A percentile compares a stretch with the other conserved stretches of the same genome.
Evolutionary conservation across 35 echinoderm and acorn worm genomes (phyloP).

Genomic region (Apostichopus californicus): DNA sequence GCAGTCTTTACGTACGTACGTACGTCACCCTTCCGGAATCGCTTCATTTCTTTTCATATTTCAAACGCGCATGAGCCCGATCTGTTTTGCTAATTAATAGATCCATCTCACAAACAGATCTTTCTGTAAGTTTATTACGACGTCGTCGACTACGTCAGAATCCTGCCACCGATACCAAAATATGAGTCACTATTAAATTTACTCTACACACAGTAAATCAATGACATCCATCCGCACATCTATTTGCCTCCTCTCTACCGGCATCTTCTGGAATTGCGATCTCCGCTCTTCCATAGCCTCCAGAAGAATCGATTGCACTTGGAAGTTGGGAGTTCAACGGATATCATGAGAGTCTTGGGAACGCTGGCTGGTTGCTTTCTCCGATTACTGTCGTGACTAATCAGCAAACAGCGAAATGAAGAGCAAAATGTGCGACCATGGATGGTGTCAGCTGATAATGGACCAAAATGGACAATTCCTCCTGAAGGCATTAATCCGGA

Average conservation of each 20-base stretch:
- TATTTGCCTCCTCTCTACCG: neutral
- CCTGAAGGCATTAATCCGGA: conserved; percentile 12
- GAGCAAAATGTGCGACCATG: conserved; percentile 29
- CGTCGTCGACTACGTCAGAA: neutral
- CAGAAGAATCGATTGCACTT: conserved; percentile 32
- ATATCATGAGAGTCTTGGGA: conserved; percentile 2
- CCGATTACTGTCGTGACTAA: conserved; percentile 31
- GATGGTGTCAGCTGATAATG: conserved; percentile 16
- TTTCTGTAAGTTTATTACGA: neutral
- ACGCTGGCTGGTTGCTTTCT: neutral
- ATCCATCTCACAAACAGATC: neutral
- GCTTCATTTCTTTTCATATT: neutral
- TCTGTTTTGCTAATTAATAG: conserved; percentile 2
- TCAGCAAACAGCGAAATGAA: neutral
- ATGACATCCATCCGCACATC: neutral
- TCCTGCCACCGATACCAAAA: neutral
- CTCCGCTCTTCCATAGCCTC: neutral
- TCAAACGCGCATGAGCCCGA: neutral
- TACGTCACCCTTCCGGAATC: conserved; percentile 14
- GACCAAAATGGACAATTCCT: conserved; percentile 34
- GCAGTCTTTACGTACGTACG: neutral
- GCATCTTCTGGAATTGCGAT: neutral
- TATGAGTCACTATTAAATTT: neutral
- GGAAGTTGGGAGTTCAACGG: neutral
- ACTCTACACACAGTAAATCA: conserved; percentile 19